Base-by-base conservation (phyloP, 2,113 vertebrate genomes). In the Picathartes gymnocephalus region DNA sequence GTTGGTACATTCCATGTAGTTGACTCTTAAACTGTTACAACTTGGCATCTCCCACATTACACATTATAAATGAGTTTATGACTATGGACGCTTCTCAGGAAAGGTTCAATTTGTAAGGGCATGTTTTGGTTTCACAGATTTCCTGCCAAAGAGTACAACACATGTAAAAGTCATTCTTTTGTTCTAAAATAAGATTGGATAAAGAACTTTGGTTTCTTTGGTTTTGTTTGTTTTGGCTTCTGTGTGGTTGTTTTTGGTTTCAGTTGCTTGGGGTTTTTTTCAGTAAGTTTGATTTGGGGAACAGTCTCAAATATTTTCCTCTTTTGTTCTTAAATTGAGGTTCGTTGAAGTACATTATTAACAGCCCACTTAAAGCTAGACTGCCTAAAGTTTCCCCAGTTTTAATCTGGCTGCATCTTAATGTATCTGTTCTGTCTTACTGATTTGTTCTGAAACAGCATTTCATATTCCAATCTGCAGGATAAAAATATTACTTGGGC, bases 1-100 rank as follows among this genome's bases (percentile, higher is more conserved):
- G 35, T 50, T 61, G 65, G 80, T 96, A 95, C 94, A 85, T 96
- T 97, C 93, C 96, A 11, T 76, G 57, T 81, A 84, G 37, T 83
- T 83, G 51, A 40, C 39, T 95, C 93, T 73, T 81, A 90, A 73
- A 74, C 24, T 53, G 51, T 53, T 93, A 53, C 11, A 35, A 54
- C 35, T 72, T 48, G 45, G 57, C 7, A 6, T 91, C 66, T 95
- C 86, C 62, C 53, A 60, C 44, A 8, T 78, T 70, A 62, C n/a
- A 44, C 18, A 10, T 84, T 65, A 16, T 40, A 42, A 74, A 65
- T 27, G 35, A 86, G 35, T 58, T 79, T 58, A n/a, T 66, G 64
- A 62, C 51, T 79, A 9, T 39, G 86, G 88, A 88, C 9, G 14
- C 33, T 70, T 82, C 91, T 91, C 58, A 82, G 45, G 58, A 97